phyloP scores from a whole-genome alignment of 2,888 invertebrate genomes.

The Orthosia incerta region DNA sequence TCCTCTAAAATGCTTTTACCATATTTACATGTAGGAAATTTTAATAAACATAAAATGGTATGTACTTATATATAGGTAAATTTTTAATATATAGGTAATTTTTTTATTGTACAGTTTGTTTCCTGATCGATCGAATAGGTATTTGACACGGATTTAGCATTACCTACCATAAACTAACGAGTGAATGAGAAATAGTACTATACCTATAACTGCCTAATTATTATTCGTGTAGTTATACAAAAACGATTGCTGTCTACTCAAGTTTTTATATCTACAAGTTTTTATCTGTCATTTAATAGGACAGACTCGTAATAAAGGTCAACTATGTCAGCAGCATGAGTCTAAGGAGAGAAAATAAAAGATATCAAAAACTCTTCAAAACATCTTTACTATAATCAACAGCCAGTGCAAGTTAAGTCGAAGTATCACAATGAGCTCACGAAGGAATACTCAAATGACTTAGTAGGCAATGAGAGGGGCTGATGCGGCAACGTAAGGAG shows the following conservation, averaged over 20 bases:
- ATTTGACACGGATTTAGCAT: slow-evolving; percentile 1
- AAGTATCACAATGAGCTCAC: slow-evolving; percentile 71
- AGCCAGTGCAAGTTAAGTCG: slow-evolving; percentile 64
- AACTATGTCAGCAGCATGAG: not conserved
- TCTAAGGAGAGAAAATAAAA: slow-evolving; percentile 10
- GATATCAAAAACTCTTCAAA: slow-evolving; percentile 39
- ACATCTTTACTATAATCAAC: slow-evolving; percentile 47
- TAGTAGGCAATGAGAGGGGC: slow-evolving; percentile 72
- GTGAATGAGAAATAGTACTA: not conserved
- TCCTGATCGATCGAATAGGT: no score
- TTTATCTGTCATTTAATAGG: not conserved
- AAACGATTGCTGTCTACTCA: not conserved
- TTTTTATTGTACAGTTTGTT: no score
- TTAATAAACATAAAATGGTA: not conserved
- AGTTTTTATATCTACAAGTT: not conserved
- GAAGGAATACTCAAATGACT: slow-evolving; percentile 37
- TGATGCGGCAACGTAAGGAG: slow-evolving; percentile 67
- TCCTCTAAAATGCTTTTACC: not conserved
- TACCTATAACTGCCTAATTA: not conserved
- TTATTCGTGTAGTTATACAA: not conserved
- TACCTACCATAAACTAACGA: not conserved
- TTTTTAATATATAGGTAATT: no score
- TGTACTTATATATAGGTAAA: no score
- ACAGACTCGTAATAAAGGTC: not conserved
- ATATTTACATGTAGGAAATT: slow-evolving; percentile 14